These are phyloP conservation scores for Galeopsomyia nigrocyanea DNA, from an alignment of 2,888 invertebrate species.

Conservation along the genomic window DNA sequence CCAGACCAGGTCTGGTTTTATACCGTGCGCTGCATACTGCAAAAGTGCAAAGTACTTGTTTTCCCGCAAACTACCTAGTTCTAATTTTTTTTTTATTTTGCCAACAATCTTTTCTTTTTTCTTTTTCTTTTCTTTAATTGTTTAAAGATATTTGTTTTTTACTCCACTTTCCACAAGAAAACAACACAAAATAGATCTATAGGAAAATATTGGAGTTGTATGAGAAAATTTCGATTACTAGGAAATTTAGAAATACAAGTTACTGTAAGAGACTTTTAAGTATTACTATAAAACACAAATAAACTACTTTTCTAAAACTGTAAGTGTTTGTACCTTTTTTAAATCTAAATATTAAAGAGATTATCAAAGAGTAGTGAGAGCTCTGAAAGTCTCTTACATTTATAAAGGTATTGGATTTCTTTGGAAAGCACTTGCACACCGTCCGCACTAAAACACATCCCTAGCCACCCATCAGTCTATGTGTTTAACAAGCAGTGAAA, in stretches of 20 bases:
- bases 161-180: constrained; percentile 12
- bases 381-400: constrained; percentile 18
- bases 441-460: constrained; percentile 66
- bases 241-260: constrained; percentile 36
- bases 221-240: constrained; percentile 20
- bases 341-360: neutral
- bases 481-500: constrained; percentile 68
- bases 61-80: constrained; percentile 67
- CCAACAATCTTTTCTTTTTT: constrained; percentile 29
- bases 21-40: constrained; percentile 95
- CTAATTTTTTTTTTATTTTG: constrained; percentile 55
- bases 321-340: no score
- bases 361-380: neutral
- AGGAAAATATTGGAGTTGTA: constrained; percentile 21
- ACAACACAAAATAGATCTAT: constrained; percentile 6
- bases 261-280: constrained; percentile 17
- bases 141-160: constrained; percentile 31
- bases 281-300: no score
- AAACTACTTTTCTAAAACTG: no score
- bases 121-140: constrained; percentile 36
- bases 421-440: constrained; percentile 65
- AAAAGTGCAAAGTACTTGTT: constrained; percentile 70
- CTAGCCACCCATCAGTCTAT: constrained; percentile 65
- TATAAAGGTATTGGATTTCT: constrained; percentile 19
- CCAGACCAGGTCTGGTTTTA: constrained; percentile 95